Percentiles rank a stretch among this genome's conserved stretches.
phyloP scores from a whole-genome alignment of 2,113 vertebrate species.

The Mormyrus lacerda region DNA sequence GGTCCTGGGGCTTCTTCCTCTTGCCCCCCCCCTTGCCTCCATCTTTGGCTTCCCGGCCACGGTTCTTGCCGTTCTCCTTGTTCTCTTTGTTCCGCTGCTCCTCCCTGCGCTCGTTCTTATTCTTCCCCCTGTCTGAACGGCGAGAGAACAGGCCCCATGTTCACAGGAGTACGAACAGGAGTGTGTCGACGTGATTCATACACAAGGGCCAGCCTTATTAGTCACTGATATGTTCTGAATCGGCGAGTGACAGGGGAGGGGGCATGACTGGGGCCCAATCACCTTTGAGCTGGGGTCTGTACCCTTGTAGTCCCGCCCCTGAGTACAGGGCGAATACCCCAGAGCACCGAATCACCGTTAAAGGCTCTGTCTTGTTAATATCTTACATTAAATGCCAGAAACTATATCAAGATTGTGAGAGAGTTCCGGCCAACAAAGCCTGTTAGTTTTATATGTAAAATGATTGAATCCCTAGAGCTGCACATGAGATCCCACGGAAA shows the following conservation, averaged over 20 bases:
- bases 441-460: background rate
- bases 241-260: background rate
- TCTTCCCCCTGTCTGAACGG: conserved; percentile 59
- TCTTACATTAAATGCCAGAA: background rate
- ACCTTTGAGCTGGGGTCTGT: background rate
- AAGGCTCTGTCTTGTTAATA: background rate
- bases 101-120: conserved; percentile 45
- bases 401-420: background rate
- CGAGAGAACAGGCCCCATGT: background rate
- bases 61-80: conserved; percentile 53
- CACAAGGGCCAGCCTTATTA: background rate
- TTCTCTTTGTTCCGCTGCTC: conserved; percentile 48
- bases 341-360: background rate
- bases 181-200: background rate
- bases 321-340: too few relatives aligned
- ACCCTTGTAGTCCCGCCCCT: background rate
- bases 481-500: background rate
- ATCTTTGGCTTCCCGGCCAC: conserved; percentile 61
- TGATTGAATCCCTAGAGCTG: background rate
- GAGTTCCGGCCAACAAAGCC: background rate
- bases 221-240: background rate
- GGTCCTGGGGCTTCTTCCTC: conserved; percentile 65
- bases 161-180: background rate
- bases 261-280: background rate
- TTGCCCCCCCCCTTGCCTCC: conserved; percentile 54